Evolutionary conservation across 2,888 invertebrate genomes (phyloP).

Genomic region (Subacronicta megacephala): DNA sequence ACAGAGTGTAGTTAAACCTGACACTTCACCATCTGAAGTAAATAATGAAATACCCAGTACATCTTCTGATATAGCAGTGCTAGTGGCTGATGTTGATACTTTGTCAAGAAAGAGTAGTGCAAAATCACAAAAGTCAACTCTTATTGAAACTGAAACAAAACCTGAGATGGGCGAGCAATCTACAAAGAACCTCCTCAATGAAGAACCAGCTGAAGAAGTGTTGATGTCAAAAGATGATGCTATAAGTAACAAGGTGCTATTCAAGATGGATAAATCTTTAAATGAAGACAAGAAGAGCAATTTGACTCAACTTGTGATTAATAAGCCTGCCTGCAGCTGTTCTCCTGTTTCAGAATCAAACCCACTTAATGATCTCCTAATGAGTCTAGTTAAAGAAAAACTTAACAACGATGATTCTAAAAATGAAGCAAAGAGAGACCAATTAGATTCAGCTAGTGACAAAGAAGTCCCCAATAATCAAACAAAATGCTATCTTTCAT

Average conservation of each 20-base stretch:
- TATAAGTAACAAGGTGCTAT: conserved; percentile 84
- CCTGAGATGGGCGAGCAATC: conserved; percentile 76
- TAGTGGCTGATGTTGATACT: conserved; percentile 72
- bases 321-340: conserved; percentile 84
- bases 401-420: conserved; percentile 91
- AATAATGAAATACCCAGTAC: conserved; percentile 74
- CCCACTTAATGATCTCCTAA: conserved; percentile 85
- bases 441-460: conserved; percentile 80
- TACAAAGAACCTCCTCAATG: conserved; percentile 80
- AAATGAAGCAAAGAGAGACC: conserved; percentile 90
- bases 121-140: conserved; percentile 88
- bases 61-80: conserved; percentile 60
- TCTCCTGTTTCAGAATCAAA: conserved; percentile 84
- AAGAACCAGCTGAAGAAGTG: conserved; percentile 77
- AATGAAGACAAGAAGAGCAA: conserved; percentile 83
- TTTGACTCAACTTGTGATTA: conserved; percentile 80
- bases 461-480: conserved; percentile 93
- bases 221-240: conserved; percentile 84
- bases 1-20: conserved; percentile 81
- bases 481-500: conserved; percentile 91
- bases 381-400: conserved; percentile 87
- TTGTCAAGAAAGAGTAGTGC: conserved; percentile 89
- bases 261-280: conserved; percentile 79
- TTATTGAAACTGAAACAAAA: conserved; percentile 68
- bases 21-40: conserved; percentile 70